These are phyloP conservation scores for Arothron firmamentum DNA, from an alignment of 2,113 vertebrate species.

Conservation along the genomic window DNA sequence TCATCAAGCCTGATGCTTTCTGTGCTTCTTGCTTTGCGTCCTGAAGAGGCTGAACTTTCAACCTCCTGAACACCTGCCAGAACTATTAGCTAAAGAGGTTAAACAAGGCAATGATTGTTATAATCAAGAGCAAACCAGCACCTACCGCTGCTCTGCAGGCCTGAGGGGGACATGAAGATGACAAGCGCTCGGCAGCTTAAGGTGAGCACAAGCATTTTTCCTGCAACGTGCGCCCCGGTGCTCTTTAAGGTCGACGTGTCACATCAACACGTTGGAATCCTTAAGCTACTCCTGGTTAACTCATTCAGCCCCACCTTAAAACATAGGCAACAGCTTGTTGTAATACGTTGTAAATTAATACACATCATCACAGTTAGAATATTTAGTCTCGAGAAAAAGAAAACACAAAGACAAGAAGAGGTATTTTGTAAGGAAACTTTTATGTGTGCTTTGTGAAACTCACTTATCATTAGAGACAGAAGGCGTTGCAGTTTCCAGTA, in stretches of 20 bases:
- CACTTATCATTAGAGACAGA: slow-evolving; percentile 75
- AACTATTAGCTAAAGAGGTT: background rate
- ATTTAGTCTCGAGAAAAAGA: background rate
- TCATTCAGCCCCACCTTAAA: background rate
- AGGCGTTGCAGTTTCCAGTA: slow-evolving; percentile 78
- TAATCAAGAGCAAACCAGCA: background rate
- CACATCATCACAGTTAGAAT: too few relatives aligned
- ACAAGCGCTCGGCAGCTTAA: slow-evolving; percentile 51
- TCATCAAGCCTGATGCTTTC: too few relatives aligned
- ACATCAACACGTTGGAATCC: too few relatives aligned
- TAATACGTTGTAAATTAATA: too few relatives aligned
- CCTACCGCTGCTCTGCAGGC: slow-evolving; percentile 46
- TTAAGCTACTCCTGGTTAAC: too few relatives aligned
- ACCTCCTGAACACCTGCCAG: background rate
- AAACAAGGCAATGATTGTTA: too few relatives aligned
- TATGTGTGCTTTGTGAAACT: slow-evolving; percentile 80
- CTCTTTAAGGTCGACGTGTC: background rate
- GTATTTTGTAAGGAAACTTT: slow-evolving; percentile 78
- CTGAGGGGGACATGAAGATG: slow-evolving; percentile 30
- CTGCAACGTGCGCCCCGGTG: slow-evolving; percentile 1
- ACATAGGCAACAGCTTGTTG: too few relatives aligned
- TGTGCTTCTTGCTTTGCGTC: too few relatives aligned
- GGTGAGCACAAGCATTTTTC: slow-evolving; percentile 54
- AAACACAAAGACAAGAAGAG: slow-evolving; percentile 7
- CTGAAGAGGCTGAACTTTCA: too few relatives aligned